These are phyloP conservation scores for Drosophila kurseongensis DNA, from an alignment of 1,140 invertebrate genomes.

Conservation along the genomic window DNA sequence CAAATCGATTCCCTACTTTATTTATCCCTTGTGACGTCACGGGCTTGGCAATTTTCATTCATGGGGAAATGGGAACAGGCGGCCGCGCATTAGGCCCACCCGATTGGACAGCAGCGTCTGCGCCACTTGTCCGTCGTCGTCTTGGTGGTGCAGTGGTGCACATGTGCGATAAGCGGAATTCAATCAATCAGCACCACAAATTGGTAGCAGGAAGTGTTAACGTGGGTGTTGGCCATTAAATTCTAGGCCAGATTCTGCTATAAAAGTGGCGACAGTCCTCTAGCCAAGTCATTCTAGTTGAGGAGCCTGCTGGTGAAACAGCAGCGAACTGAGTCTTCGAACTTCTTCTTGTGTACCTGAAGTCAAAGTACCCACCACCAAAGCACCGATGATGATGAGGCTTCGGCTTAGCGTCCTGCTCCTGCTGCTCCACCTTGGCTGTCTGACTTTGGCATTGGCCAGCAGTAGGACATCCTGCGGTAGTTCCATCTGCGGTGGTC, in stretches of 20 bases:
- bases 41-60: conserved; percentile 37
- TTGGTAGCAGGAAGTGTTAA: conserved; percentile 46
- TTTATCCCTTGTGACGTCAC: conserved; percentile 37
- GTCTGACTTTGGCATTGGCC: conserved; percentile 18
- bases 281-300: conserved; percentile 57
- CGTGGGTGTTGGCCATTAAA: conserved; percentile 11
- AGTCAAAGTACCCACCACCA: not conserved
- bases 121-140: not conserved
- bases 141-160: conserved; percentile 69
- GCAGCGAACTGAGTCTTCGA: conserved; percentile 18
- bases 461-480: conserved; percentile 17
- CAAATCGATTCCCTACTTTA: conserved; percentile 29
- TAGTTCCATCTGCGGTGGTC: conserved; percentile 11
- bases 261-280: conserved; percentile 42
- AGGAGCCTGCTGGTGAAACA: conserved; percentile 43
- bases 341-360: conserved; percentile 29
- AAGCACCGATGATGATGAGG: conserved; percentile 38
- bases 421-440: conserved; percentile 48
- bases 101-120: conserved; percentile 34
- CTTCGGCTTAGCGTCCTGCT: conserved; percentile 54
- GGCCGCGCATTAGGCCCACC: conserved; percentile 34
- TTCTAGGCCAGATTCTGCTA: conserved; percentile 24
- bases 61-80: conserved; percentile 21
- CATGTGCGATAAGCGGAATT: conserved; percentile 84
- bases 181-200: conserved; percentile 79